Evolutionary conservation across 2,888 invertebrate genomes (phyloP), one percentile per base, ranked within the genome.

Genomic region (Xestia xanthographa): DNA sequence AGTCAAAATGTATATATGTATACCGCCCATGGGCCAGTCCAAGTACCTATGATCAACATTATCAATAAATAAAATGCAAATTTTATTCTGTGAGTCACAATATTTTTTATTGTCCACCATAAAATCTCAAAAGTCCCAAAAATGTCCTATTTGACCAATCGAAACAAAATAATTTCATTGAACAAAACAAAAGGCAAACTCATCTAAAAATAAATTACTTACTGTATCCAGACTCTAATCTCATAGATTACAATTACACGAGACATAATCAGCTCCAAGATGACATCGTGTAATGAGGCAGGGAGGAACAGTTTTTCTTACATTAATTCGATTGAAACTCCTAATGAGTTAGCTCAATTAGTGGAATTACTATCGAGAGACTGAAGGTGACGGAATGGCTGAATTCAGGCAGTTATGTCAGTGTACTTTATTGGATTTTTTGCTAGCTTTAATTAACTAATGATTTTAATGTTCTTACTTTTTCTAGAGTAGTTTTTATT

Each of bases 291-390:
- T 87, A 86, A 86, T 86, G 82, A 86, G 86, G 81, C 77, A 81
- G 80, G 85, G 75, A 72, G 72, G 81, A 85, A 87, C 77, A 85
- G 87, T 87, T 88, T 89, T 86, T 89, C 67, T 86, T 88, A 87
- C 72, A 86, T 90, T 89, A 90, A 90, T 91, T 86, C 84, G 83
- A 91, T 90, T 88, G 85, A 84, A 90, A 87, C 85, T 87, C 85
- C 82, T 91, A 92, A 93, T 93, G 92, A 92, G 86, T 77, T 69
- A 77, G 89, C 83, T 78, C 90, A 93, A 93, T 94, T 94, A 93
- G 89, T 85, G 89, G 91, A 93, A 94, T 93, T 92, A 92, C 88
- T 86, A 83, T 81, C 78, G 63, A 77, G 41, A 66, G 67, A 71
- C 65, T 73, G 79, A 79, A 89, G 83, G 85, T 87, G 83, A 85